phyloP scores from a whole-genome alignment of 1,140 invertebrate genomes.

The Akabosia matsudoensis region DNA sequence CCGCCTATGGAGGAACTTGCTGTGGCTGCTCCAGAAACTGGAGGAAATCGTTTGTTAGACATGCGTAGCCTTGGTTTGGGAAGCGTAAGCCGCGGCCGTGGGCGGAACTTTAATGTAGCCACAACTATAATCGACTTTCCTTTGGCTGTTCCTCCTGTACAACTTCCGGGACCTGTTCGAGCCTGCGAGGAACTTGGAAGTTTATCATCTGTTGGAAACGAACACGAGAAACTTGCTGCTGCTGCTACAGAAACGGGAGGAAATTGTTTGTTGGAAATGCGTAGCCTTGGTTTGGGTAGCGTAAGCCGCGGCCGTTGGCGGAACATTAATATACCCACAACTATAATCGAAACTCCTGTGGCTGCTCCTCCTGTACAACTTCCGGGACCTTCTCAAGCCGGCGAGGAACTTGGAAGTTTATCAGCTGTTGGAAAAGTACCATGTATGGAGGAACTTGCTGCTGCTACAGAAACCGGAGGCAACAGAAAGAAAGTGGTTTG shows the following conservation, averaged over 20 bases:
- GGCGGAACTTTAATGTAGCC: not conserved
- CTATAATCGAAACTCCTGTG: too few species aligned
- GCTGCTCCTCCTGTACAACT: too few species aligned
- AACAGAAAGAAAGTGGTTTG: too few species aligned
- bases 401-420: not conserved
- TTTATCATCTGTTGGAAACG: not conserved
- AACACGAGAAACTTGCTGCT: not conserved
- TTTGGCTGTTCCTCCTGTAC: too few species aligned
- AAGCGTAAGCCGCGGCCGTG: not conserved
- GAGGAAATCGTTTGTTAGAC: too few species aligned
- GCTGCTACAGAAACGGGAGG: not conserved
- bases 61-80: too few species aligned
- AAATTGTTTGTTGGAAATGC: too few species aligned
- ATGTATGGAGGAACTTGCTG: not conserved
- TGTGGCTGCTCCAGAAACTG: not conserved
- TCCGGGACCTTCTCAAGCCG: not conserved
- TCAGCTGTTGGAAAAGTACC: not conserved
- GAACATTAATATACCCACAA: too few species aligned
- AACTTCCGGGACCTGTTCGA: not conserved
- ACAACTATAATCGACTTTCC: too few species aligned
- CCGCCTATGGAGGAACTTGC: not conserved
- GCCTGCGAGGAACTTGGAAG: not conserved
- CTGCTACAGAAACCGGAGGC: not conserved
- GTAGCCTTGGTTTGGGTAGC: too few species aligned
- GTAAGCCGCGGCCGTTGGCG: too few species aligned